Evolutionary conservation across 2,797 vertebrate genomes (phyloP).

Genomic region (Aplochiton taeniatus): DNA sequence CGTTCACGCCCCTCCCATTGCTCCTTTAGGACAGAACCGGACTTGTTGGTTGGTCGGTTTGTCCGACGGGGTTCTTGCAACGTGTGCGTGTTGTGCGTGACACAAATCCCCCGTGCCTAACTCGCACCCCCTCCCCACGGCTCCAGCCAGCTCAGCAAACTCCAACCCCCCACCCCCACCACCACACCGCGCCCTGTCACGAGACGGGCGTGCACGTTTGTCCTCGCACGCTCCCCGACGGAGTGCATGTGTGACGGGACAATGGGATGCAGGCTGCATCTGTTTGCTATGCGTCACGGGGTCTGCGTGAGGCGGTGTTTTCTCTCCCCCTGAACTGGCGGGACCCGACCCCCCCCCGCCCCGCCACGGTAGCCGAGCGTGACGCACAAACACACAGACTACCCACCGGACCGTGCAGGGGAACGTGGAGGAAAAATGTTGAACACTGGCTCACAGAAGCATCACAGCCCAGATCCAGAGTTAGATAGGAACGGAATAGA

Average conservation of each 20-base stretch:
- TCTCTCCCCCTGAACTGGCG: constrained; percentile 4
- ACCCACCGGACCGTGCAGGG: no score
- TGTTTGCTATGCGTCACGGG: not conserved
- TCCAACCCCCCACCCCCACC: constrained; percentile 32
- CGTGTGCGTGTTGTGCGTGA: constrained; percentile 12
- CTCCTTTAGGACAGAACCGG: no score
- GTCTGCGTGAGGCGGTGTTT: constrained; percentile 10
- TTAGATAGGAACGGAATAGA: no score
- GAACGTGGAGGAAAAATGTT: no score
- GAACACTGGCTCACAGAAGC: no score
- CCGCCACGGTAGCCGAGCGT: not conserved
- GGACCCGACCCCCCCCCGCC: constrained; percentile 2
- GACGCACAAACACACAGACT: not conserved
- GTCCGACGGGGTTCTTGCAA: no score
- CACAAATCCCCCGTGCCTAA: constrained; percentile 37
- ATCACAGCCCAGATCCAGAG: no score
- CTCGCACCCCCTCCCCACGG: constrained; percentile 35
- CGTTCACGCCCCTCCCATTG: no score
- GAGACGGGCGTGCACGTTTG: constrained; percentile 9
- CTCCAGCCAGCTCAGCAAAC: constrained; percentile 42
- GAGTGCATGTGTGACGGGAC: constrained; percentile 7
- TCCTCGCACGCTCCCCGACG: no score
- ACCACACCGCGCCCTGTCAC: constrained; percentile 15
- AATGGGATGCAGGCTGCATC: no score
- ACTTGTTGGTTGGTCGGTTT: no score